Evolutionary conservation across 2,113 vertebrate species (phyloP).

Genomic region (Lepus americanus): DNA sequence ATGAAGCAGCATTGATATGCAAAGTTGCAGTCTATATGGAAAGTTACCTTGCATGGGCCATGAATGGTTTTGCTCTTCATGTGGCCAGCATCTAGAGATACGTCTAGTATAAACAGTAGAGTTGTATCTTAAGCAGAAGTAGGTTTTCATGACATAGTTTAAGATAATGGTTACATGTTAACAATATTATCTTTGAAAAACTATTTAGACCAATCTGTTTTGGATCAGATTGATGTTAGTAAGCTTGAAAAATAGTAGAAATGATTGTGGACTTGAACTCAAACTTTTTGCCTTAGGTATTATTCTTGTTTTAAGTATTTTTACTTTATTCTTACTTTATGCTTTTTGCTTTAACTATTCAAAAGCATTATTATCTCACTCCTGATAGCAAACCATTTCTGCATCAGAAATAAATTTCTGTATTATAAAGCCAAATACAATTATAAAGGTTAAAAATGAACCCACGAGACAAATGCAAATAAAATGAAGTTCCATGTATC

Average conservation of each 20-base stretch:
- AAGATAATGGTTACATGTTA: neutral
- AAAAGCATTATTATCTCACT: neutral
- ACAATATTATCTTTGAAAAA: slow-evolving; percentile 9
- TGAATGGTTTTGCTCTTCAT: neutral
- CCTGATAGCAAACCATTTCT: neutral
- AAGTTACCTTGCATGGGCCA: neutral
- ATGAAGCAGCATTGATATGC: neutral
- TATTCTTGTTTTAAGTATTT: slow-evolving; percentile 2
- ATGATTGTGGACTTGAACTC: neutral
- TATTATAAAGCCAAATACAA: slow-evolving; percentile 7
- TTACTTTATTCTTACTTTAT: neutral
- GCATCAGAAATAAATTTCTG: neutral
- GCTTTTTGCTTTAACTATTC: neutral
- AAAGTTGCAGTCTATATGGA: neutral
- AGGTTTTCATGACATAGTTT: neutral
- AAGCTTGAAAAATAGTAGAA: neutral
- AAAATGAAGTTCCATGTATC: neutral
- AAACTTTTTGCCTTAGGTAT: neutral
- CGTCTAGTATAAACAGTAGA: neutral
- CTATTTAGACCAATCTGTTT: neutral
- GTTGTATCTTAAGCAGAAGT: neutral
- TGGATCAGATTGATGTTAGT: neutral
- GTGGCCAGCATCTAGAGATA: neutral
- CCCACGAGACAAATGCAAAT: neutral
- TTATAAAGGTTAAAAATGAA: neutral